Percentiles rank a stretch among this genome's conserved stretches.
phyloP scores from a whole-genome alignment of 2,113 vertebrate genomes.

The Mystacornis crossleyi region DNA sequence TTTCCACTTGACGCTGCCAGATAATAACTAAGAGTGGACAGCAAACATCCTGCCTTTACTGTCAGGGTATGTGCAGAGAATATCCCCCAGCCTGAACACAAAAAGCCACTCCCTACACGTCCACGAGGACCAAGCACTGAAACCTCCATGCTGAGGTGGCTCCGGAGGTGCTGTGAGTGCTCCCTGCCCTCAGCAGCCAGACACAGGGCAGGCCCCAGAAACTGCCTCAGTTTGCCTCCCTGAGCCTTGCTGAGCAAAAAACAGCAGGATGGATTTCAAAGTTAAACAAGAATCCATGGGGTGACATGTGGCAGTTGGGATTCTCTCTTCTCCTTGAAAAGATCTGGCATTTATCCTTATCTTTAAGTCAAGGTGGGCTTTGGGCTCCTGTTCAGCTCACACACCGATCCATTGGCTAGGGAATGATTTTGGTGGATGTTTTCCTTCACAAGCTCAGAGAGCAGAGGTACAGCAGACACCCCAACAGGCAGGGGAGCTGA shows the following conservation, averaged over 20 bases:
- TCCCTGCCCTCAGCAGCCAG: background rate
- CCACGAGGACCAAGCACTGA: background rate
- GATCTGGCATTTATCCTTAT: background rate
- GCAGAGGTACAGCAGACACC: background rate
- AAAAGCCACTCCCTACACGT: background rate
- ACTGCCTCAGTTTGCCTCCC: background rate
- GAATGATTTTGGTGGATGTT: background rate
- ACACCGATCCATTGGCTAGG: background rate
- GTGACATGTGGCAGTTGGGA: background rate
- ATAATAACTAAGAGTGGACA: constrained; percentile 60
- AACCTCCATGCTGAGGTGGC: background rate
- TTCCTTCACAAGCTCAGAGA: background rate
- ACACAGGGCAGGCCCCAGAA: background rate
- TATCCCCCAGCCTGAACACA: background rate
- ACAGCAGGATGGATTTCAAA: background rate
- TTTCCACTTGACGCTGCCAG: constrained; percentile 69
- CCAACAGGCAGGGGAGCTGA: background rate
- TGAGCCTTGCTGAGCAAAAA: background rate
- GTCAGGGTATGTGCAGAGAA: constrained; percentile 32
- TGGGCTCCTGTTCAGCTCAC: background rate
- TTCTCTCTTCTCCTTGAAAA: background rate
- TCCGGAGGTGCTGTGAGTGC: background rate
- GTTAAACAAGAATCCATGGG: background rate
- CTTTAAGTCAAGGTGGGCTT: background rate
- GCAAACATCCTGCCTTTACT: constrained; percentile 29